Base-by-base conservation (phyloP, 2,888 invertebrate genomes). In the Cryptophagus acutangulus region DNA sequence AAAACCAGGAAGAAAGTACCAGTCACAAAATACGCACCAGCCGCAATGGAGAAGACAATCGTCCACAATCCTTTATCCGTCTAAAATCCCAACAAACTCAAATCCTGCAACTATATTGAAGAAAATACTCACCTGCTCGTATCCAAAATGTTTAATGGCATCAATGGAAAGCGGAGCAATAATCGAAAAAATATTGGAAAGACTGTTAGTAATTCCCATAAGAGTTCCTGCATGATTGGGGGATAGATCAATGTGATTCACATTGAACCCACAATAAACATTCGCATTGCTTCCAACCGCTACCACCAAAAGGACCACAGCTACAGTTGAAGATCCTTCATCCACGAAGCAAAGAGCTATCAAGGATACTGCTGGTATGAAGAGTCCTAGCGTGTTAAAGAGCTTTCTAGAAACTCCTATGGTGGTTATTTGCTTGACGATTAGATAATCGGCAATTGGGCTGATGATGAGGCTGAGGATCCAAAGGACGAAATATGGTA, bases 131-230 rank as follows among this genome's bases (percentile, higher is more conserved):
- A n/a, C n/a, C n/a, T n/a, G n/a, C n/a, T n/a, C n/a, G n/a, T n/a
- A 13, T 31, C 31, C 31, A 15, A 4, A 15, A 3, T 8, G 9
- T 13, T 31, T 16, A 3, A 31, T 31, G 5, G 31, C 31, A 8
- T 3, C 12, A 31, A 31, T 31, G 8, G 31, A 30, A 4, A 86
- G 68, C 0, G 90, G 90, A 0, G 87, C 87, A 51, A 88, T 70
- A 46, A 90, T 82, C 38, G 87, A 85, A 67, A 85, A 82, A 8
- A 87, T 71, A 56, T 85, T 87, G 0, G 85, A 83, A n/a, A 77
- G 71, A 6, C 83, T 82, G 62, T 90, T 90, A 1, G 87, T 87
- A 53, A 90, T 80, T 3, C 90, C 89, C 87, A 90, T 88, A 50
- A 90, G 68, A 0, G 84, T 81, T 17, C 89, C 89, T 2, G 89